Conservation (phyloP, 2,797 vertebrate genomes). For the Petrocephalus sullivani region DNA sequence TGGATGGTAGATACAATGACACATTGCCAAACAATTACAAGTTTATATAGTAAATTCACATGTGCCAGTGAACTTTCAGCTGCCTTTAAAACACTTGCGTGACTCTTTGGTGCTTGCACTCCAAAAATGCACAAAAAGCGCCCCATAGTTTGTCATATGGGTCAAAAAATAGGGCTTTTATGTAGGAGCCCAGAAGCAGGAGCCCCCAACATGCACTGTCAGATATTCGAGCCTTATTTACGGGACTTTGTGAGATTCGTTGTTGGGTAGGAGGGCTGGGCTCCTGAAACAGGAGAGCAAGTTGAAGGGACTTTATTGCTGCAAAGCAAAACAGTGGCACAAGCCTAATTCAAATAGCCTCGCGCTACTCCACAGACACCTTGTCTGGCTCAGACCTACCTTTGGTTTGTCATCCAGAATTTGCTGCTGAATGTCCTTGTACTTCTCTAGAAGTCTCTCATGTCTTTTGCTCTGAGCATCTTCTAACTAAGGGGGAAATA, state of each 20-base stretch:
- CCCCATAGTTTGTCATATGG: not conserved
- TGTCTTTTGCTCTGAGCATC: constrained; percentile 91
- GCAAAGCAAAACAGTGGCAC: not conserved
- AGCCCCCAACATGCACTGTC: not conserved
- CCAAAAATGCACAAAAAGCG: not conserved
- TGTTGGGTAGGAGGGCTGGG: not conserved
- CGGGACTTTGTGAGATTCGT: not conserved
- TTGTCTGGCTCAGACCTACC: constrained; percentile 53
- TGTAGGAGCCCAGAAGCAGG: not conserved
- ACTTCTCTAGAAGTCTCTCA: constrained; percentile 87
- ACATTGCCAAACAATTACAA: not conserved
- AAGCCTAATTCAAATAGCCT: constrained; percentile 13
- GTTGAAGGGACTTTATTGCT: not conserved
- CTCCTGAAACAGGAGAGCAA: not conserved
- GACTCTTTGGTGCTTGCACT: not conserved
- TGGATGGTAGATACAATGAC: not conserved
- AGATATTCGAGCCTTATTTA: not conserved
- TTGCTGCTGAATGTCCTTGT: constrained; percentile 87
- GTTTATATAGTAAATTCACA: not conserved
- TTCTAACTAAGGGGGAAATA: constrained; percentile 68
- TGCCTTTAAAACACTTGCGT: not conserved
- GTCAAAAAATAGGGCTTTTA: not conserved
- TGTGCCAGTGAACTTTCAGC: not conserved
- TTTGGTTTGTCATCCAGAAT: constrained; percentile 91
- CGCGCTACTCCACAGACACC: not conserved